Conservation (phyloP, 2,888 invertebrate species). For the Epiperipatus broadwayi region DNA sequence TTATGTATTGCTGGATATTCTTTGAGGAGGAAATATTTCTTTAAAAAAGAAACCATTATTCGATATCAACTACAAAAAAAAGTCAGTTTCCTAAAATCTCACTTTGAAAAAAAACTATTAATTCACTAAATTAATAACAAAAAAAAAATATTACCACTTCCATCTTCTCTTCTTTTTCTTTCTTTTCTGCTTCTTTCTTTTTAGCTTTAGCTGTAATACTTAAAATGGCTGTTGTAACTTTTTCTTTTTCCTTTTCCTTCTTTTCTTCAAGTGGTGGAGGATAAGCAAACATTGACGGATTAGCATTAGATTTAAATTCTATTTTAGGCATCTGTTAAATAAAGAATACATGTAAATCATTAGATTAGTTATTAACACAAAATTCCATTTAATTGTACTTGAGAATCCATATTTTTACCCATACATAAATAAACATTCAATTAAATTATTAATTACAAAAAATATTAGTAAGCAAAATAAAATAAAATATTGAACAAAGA, state of each 20-base stretch:
- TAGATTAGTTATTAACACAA: conserved; percentile 8
- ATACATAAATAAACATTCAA: too few species aligned
- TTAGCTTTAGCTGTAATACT: conserved; percentile 86
- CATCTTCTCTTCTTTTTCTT: conserved; percentile 45
- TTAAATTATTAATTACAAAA: too few species aligned
- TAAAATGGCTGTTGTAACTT: conserved; percentile 89
- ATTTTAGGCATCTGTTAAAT: conserved; percentile 50
- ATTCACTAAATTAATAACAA: too few species aligned
- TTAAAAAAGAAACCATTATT: too few species aligned
- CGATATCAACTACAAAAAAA: too few species aligned
- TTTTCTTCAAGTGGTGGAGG: conserved; percentile 93
- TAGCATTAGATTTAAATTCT: conserved; percentile 74
- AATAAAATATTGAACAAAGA: too few species aligned
- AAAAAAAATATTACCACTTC: conserved; percentile 61
- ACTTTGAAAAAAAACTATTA: too few species aligned
- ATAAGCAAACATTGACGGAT: conserved; percentile 86
- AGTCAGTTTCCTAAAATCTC: too few species aligned
- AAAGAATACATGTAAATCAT: too few species aligned
- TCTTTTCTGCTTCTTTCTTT: conserved; percentile 55
- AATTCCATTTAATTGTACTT: neutral
- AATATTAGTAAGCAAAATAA: too few species aligned
- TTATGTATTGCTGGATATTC: too few species aligned
- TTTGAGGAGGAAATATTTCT: too few species aligned
- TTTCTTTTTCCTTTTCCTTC: conserved; percentile 90
- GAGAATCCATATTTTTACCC: neutral